These are phyloP conservation scores for Andrena minutula DNA, from an alignment of 2,888 invertebrate genomes.

Conservation along the genomic window DNA sequence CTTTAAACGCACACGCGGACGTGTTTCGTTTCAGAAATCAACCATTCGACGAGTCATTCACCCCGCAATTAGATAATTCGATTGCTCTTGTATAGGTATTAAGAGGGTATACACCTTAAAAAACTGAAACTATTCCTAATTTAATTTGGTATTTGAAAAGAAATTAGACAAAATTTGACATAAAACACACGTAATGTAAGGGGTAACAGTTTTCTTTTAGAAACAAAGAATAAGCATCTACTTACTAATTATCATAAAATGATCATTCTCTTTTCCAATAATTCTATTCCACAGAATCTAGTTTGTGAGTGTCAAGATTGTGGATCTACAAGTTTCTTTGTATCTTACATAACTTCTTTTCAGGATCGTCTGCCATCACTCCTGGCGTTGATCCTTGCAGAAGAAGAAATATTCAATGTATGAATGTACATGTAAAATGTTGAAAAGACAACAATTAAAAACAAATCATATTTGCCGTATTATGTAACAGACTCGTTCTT, in stretches of 20 bases:
- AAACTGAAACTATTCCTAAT: background rate
- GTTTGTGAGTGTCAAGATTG: constrained; percentile 1
- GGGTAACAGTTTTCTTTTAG: too few species aligned
- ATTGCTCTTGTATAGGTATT: constrained; percentile 7
- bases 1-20: constrained; percentile 40
- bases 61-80: constrained; percentile 54
- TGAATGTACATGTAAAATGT: background rate
- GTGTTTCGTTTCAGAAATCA: constrained; percentile 48
- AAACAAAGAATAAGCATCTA: too few species aligned
- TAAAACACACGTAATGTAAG: too few species aligned
- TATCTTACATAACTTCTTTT: background rate
- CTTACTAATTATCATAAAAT: background rate
- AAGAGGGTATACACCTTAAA: background rate
- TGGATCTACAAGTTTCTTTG: background rate
- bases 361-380: background rate
- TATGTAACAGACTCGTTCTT: too few species aligned
- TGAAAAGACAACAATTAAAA: background rate
- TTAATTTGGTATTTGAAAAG: too few species aligned
- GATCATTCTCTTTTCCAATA: background rate
- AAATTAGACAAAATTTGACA: too few species aligned
- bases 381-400: background rate
- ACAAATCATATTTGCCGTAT: background rate
- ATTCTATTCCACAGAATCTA: background rate
- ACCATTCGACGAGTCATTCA: constrained; percentile 42
- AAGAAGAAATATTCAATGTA: background rate